phyloP scores from a whole-genome alignment of 1,140 invertebrate species.

The Diachasmimorpha longicaudata region DNA sequence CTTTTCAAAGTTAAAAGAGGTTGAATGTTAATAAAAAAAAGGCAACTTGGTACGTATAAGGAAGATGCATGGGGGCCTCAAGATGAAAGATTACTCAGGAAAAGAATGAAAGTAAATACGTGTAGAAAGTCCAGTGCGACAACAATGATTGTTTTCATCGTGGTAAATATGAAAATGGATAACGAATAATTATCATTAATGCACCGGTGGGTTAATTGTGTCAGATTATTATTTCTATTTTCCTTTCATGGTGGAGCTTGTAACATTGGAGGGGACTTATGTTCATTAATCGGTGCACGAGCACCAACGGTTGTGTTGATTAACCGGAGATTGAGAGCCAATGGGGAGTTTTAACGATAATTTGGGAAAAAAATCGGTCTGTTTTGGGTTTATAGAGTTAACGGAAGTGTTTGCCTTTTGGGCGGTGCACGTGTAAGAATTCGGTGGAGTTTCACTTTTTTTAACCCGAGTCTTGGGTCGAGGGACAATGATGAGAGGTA shows the following conservation, averaged over 20 bases:
- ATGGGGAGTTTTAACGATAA: background rate
- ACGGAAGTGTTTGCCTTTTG: too few species aligned
- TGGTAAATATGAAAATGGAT: background rate
- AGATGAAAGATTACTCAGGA: constrained; percentile 27
- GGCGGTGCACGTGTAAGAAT: too few species aligned
- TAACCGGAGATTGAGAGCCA: constrained; percentile 4
- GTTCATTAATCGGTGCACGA: constrained; percentile 11
- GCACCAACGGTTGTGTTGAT: background rate
- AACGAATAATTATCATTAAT: constrained; percentile 16
- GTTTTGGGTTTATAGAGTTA: too few species aligned
- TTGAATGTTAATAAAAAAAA: background rate
- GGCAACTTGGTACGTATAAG: constrained; percentile 19
- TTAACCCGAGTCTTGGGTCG: too few species aligned
- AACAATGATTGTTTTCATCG: background rate
- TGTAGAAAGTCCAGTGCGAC: constrained; percentile 20
- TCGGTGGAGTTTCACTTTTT: too few species aligned
- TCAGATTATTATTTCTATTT: background rate
- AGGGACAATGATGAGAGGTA: too few species aligned
- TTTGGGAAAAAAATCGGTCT: background rate
- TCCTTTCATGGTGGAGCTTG: background rate
- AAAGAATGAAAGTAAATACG: constrained; percentile 31
- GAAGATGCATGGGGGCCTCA: constrained; percentile 9
- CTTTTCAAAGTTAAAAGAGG: constrained; percentile 15
- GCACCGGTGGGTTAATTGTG: constrained; percentile 12
- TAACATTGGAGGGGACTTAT: background rate